These are phyloP conservation scores for Drosophila anceps DNA, from an alignment of 2,888 invertebrate species.

Conservation along the genomic window DNA sequence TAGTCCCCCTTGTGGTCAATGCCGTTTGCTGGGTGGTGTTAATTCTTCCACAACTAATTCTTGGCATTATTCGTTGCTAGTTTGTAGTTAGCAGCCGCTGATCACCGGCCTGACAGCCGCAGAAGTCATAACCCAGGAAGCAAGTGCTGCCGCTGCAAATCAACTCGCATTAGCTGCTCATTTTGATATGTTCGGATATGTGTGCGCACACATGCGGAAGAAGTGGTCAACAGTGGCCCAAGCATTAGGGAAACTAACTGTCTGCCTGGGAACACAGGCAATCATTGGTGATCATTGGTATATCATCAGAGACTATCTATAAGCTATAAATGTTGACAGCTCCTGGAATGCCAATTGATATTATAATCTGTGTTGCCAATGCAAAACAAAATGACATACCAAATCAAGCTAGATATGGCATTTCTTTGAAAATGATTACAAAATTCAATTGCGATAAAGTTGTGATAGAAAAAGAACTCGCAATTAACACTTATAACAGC, in stretches of 20 bases:
- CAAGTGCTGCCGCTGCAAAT: slow-evolving; percentile 44
- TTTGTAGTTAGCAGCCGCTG: slow-evolving; percentile 46
- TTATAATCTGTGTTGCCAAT: not conserved
- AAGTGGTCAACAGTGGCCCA: slow-evolving; percentile 43
- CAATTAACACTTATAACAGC: not conserved
- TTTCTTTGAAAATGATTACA: not conserved
- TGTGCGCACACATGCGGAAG: slow-evolving; percentile 62
- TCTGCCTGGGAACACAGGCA: slow-evolving; percentile 32
- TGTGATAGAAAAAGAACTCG: not conserved
- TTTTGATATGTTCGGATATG: slow-evolving; percentile 42
- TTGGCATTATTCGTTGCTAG: slow-evolving; percentile 69
- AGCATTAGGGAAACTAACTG: slow-evolving; percentile 42
- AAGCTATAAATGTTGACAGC: slow-evolving; percentile 15
- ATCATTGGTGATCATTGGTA: slow-evolving; percentile 28
- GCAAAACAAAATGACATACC: not conserved
- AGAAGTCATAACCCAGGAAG: slow-evolving; percentile 80
- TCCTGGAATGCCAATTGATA: slow-evolving; percentile 17
- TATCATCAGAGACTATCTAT: slow-evolving; percentile 11
- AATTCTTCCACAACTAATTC: slow-evolving; percentile 80
- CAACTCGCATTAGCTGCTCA: slow-evolving; percentile 52
- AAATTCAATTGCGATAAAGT: not conserved
- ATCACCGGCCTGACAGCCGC: slow-evolving; percentile 60
- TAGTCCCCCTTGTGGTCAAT: slow-evolving; percentile 68
- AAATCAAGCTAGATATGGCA: not conserved
- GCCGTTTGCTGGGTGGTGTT: slow-evolving; percentile 76